A percentile compares a stretch with the other conserved stretches of the same genome.
These are phyloP conservation scores for Andrena haemorrhoa DNA, from an alignment of 2,888 invertebrate species.

Conservation along the genomic window DNA sequence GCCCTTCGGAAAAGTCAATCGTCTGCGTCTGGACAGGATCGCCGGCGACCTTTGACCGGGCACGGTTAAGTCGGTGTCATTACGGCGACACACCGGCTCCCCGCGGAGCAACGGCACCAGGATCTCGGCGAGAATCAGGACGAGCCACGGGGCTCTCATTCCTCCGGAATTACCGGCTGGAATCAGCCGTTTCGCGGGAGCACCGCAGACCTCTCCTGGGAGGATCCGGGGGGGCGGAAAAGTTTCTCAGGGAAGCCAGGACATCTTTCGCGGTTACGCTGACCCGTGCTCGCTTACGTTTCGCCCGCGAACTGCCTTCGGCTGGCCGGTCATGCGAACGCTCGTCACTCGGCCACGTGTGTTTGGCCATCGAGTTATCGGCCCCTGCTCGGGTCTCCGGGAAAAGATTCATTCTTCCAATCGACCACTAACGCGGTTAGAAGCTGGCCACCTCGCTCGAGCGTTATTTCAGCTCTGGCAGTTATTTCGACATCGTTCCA, in stretches of 20 bases:
- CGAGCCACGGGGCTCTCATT: slow-evolving; percentile 70
- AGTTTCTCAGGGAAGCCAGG: slow-evolving; percentile 42
- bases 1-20: slow-evolving; percentile 84
- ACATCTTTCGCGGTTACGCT: slow-evolving; percentile 65
- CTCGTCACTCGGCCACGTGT: slow-evolving; percentile 31
- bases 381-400: background rate
- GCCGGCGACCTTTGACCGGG: slow-evolving; percentile 53
- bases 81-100: slow-evolving; percentile 67
- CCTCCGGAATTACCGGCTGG: slow-evolving; percentile 62
- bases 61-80: slow-evolving; percentile 61
- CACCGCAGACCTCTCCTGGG: slow-evolving; percentile 49
- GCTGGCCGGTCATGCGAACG: slow-evolving; percentile 1
- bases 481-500: too few species aligned
- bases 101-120: slow-evolving; percentile 58
- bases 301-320: slow-evolving; percentile 20
- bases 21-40: slow-evolving; percentile 80
- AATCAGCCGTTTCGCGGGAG: slow-evolving; percentile 51
- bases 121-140: slow-evolving; percentile 64
- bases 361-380: slow-evolving; percentile 67
- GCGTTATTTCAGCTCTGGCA: too few species aligned
- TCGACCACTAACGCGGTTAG: background rate
- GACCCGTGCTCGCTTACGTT: slow-evolving; percentile 37
- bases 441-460: background rate
- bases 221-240: slow-evolving; percentile 25
- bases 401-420: background rate